These are phyloP conservation scores for Eumaeus atala DNA, from an alignment of 1,140 invertebrate species.

Conservation along the genomic window DNA sequence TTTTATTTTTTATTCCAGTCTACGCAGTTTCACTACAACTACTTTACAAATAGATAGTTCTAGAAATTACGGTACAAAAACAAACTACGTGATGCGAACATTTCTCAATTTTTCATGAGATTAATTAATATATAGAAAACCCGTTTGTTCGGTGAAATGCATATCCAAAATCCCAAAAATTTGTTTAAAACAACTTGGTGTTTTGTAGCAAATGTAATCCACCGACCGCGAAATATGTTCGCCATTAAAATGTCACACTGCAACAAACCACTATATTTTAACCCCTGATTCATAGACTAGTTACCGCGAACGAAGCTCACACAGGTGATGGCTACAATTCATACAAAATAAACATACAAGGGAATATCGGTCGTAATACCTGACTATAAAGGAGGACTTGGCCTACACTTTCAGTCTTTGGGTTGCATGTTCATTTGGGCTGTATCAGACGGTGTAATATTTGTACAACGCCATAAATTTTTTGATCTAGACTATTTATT, in stretches of 20 bases:
- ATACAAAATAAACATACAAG: constrained; percentile 7
- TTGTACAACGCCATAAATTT: constrained; percentile 5
- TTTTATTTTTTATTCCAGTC: too few species aligned
- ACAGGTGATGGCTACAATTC: constrained; percentile 17
- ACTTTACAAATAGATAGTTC: too few species aligned
- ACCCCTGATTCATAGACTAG: constrained; percentile 33
- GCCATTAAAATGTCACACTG: constrained; percentile 42
- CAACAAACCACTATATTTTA: constrained; percentile 32
- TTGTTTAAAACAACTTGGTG: constrained; percentile 17
- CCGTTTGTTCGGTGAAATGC: too few species aligned
- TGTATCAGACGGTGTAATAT: constrained; percentile 2
- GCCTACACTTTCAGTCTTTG: not conserved
- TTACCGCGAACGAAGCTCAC: constrained; percentile 21
- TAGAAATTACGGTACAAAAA: too few species aligned
- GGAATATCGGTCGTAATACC: not conserved
- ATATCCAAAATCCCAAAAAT: too few species aligned
- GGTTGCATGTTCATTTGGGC: not conserved
- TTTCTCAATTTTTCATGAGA: too few species aligned
- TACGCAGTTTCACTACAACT: too few species aligned
- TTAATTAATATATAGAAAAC: too few species aligned
- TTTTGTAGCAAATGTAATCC: constrained; percentile 35
- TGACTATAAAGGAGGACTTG: not conserved
- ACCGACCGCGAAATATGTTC: constrained; percentile 35
- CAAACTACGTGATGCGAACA: too few species aligned
- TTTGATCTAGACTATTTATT: constrained; percentile 9